Evolutionary conservation across 2,888 invertebrate genomes (phyloP), one percentile per base, ranked within the genome.

Genomic region (Nipponacmea schrenckii): DNA sequence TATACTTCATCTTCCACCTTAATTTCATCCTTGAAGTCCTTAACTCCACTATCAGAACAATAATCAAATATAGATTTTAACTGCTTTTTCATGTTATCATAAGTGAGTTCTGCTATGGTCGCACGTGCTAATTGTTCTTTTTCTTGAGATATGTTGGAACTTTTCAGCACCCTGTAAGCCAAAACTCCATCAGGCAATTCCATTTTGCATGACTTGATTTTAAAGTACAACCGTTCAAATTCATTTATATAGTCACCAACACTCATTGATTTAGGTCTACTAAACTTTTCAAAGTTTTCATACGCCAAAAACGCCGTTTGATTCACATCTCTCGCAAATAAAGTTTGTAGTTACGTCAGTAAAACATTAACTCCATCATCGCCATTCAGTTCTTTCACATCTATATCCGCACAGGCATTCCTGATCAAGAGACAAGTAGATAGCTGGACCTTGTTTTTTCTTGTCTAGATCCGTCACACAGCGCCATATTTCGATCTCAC

Each of bases 181-280:
- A 50, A 50, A 8, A 50, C 50, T 10, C 50, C 50, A 50, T 20
- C 50, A 50, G 50, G n/a, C 20, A 56, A 24, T 56, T 56, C 56
- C 56, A 56, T 56, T 24, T 56, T 56, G 24, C 56, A 56, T 10
- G 10, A 56, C 20, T 20, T 56, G 2, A 56, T 56, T 24, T 56
- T 56, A 8, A 20, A 56, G n/a, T 56, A 56, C 10, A 10, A 20
- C 10, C 56, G n/a, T 20, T 56, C 56, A 56, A 56, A 56, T 56
- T 56, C 56, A 56, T 56, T 56, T n/a, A 56, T 56, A 24, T 56
- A 56, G 24, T 56, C 56, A 56, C 24, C 24, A n/a, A 56, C 56
- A 56, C 56, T 56, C 56, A 56, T 56, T 56, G 56, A 20, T 24
- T 56, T 56, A n/a, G 56, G 56, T 56, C 56, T n/a, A 56, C 24